Percentiles rank a stretch among this genome's conserved stretches.
Evolutionary conservation across 2,113 vertebrate genomes (phyloP).

Genomic region (Sorex araneus): DNA sequence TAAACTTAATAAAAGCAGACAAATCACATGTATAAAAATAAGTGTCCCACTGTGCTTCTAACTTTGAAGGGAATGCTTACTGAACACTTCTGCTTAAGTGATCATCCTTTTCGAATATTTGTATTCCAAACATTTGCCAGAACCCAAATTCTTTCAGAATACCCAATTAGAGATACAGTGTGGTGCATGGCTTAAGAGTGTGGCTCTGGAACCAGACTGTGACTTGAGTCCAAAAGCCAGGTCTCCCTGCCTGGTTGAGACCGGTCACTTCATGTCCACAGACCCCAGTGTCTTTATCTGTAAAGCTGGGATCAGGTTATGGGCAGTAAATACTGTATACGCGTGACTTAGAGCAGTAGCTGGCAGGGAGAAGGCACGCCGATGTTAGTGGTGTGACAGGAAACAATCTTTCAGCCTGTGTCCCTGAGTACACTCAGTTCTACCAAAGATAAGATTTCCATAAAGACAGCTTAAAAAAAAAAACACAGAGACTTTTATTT

Average conservation of each 20-base stretch:
- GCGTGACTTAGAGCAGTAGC: neutral
- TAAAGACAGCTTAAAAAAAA: slow-evolving; percentile 1
- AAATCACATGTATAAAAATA: slow-evolving; percentile 40
- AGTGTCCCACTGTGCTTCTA: neutral
- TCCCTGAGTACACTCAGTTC: neutral
- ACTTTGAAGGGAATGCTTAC: slow-evolving; percentile 52
- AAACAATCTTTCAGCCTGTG: neutral
- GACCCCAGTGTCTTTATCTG: neutral
- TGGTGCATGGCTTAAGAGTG: slow-evolving; percentile 15
- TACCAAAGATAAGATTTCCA: slow-evolving; percentile 21
- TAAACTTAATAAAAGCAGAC: slow-evolving; percentile 45
- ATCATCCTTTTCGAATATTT: neutral
- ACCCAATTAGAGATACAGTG: neutral
- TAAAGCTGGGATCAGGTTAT: neutral
- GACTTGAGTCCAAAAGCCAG: neutral
- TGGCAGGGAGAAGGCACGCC: neutral
- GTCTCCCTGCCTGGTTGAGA: neutral
- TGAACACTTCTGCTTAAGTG: neutral
- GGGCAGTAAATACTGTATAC: neutral
- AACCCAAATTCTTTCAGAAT: slow-evolving; percentile 35
- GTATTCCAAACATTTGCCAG: neutral
- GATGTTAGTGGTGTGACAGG: neutral
- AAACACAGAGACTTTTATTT: neutral
- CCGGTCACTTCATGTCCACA: neutral
- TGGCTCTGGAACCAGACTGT: neutral